Base-by-base conservation (phyloP, 2,797 vertebrate genomes). In the Pseudotriccus pelzelni region DNA sequence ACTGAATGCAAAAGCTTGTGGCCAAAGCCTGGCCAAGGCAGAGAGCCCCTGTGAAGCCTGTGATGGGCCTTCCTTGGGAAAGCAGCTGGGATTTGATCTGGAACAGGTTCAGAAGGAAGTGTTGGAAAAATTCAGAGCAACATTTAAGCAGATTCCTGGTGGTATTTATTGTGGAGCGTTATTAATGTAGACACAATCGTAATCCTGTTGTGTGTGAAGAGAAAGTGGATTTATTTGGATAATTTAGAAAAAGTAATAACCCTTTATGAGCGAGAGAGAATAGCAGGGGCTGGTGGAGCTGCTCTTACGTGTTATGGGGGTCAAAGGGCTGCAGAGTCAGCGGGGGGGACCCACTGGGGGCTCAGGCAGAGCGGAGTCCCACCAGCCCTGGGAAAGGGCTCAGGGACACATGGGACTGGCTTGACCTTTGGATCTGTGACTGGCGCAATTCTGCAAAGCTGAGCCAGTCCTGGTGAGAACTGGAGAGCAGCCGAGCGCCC, bases 301-400 rank as follows among this genome's bases (percentile, higher is more conserved):
- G 41, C 23, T 17, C 9, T 34, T 9, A 4, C 11, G 34, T 60
- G 20, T 34, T 10, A 1, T 0, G 2, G 60, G 17, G 19, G 14
- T 14, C 1, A 1, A 55, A 37, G 41, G 15, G 68, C 80, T 79
- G 32, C 47, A 81, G 56, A 25, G 46, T 5, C 2, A 0, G 36
- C 62, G 7, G 19, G 5, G 9, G 55, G 37, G 34, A 56, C 34
- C 53, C n/a, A 25, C 2, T 5, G 25, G 27, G 46, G 17, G 47
- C 47, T 60, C 2, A 1, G 36, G 36, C 43, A 66, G 74, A 37
- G 84, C 66, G 8, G 2, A 19, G 49, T 21, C 70, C 36, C 53
- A 6, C 5, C 7, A 14, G 30, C 30, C 50, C 34, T 11, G 4
- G 56, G 41, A 50, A 72, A 12, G n/a, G 56, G 18, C 55, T 86